Conservation (phyloP, 2,888 invertebrate genomes). For the Hydroisotoma schaefferi region DNA sequence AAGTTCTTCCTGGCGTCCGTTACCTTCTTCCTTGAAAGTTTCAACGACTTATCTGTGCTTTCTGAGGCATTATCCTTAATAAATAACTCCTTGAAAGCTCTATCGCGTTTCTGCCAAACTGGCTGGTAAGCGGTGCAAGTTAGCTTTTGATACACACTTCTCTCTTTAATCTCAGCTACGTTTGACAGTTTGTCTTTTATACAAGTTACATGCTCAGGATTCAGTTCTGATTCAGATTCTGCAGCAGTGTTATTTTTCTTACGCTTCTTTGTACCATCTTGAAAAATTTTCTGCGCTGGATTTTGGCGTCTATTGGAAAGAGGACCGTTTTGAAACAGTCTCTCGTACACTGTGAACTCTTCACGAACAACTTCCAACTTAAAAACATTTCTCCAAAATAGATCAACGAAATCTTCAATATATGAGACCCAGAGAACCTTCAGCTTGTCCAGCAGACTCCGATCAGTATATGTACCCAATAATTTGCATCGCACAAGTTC, state of each 20-base stretch:
- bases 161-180: background rate
- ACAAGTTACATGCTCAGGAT: background rate
- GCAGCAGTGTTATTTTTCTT: background rate
- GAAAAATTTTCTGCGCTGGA: background rate
- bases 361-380: background rate
- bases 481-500: background rate
- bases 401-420: slow-evolving; percentile 11
- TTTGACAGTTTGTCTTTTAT: background rate
- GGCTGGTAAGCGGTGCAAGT: background rate
- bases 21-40: background rate
- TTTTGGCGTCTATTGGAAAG: background rate
- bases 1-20: background rate
- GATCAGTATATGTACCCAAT: background rate
- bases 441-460: slow-evolving; percentile 4
- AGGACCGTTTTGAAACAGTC: background rate
- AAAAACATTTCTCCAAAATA: slow-evolving; percentile 7
- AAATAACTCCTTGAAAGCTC: background rate
- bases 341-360: background rate
- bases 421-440: slow-evolving; percentile 6
- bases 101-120: slow-evolving; percentile 18
- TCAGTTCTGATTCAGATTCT: background rate
- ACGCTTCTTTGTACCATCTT: background rate
- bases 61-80: background rate
- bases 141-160: background rate
- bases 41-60: background rate